A percentile compares a stretch with the other conserved stretches of the same genome.
phyloP scores from a whole-genome alignment of 1,140 invertebrate genomes.

The Periplaneta americana region DNA sequence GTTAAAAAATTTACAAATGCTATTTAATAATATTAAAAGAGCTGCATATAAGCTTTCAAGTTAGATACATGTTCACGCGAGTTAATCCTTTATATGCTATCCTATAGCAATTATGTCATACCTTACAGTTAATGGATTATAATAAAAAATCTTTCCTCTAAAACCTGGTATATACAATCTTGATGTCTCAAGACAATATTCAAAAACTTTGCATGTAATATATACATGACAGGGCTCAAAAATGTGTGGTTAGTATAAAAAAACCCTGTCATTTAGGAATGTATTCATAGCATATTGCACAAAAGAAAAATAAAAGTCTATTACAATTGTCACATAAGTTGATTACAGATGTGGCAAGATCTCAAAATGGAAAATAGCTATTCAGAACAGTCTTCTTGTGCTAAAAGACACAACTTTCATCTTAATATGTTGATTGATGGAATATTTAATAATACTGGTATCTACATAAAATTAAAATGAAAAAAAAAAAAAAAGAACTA shows the following conservation, averaged over 20 bases:
- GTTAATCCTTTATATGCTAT: too few relatives aligned
- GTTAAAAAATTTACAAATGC: too few relatives aligned
- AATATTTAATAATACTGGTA: not conserved
- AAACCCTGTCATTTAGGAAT: not conserved
- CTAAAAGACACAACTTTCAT: too few relatives aligned
- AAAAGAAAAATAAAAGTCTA: not conserved
- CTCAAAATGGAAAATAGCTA: not conserved
- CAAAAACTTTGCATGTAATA: not conserved
- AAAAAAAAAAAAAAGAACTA: too few relatives aligned
- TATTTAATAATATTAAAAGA: too few relatives aligned
- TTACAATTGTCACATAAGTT: not conserved
- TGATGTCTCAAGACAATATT: not conserved
- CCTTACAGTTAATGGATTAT: not conserved
- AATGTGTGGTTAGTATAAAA: not conserved
- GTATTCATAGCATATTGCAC: not conserved
- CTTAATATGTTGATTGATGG: too few relatives aligned
- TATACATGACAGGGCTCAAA: not conserved
- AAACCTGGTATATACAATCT: not conserved
- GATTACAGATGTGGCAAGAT: not conserved
- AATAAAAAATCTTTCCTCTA: not conserved
- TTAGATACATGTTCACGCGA: too few relatives aligned
- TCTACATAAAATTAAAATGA: too few relatives aligned
- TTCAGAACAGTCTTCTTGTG: too few relatives aligned
- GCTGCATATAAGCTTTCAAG: too few relatives aligned
- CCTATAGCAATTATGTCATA: not conserved